These are phyloP conservation scores for Xanthostigma xanthostigma DNA, from an alignment of 2,888 invertebrate genomes.

Conservation along the genomic window DNA sequence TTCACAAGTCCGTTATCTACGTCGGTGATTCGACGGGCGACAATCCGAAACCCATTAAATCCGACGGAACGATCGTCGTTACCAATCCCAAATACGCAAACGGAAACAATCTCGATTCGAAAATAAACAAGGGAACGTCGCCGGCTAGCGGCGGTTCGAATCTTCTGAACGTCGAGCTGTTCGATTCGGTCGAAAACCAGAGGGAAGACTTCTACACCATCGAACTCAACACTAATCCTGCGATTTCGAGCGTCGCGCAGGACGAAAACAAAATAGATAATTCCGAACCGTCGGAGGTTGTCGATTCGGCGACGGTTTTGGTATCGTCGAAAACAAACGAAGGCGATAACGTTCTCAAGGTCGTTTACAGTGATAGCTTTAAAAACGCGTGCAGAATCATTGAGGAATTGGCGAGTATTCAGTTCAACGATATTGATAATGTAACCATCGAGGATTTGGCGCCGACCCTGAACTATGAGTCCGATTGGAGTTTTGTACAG, in stretches of 20 bases:
- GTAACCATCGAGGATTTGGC: slow-evolving; percentile 17
- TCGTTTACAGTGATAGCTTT: slow-evolving; percentile 26
- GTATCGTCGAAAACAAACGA: slow-evolving; percentile 19
- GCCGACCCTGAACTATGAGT: slow-evolving; percentile 16
- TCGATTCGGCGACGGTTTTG: slow-evolving; percentile 23
- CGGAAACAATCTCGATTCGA: too few relatives aligned
- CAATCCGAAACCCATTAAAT: not conserved
- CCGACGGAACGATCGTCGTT: too few relatives aligned
- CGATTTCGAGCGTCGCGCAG: not conserved
- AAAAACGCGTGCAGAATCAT: slow-evolving; percentile 25
- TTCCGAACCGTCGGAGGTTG: slow-evolving; percentile 21
- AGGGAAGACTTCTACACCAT: slow-evolving; percentile 2
- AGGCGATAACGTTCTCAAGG: slow-evolving; percentile 23
- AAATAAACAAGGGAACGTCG: too few relatives aligned
- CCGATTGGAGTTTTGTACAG: slow-evolving; percentile 62
- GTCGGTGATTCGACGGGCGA: slow-evolving; percentile 15
- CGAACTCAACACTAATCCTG: slow-evolving; percentile 1
- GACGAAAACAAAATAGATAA: slow-evolving; percentile 8
- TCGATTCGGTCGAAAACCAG: not conserved
- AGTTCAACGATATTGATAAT: not conserved
- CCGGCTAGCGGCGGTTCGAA: too few relatives aligned
- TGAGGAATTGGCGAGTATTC: slow-evolving; percentile 16
- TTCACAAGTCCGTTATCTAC: slow-evolving; percentile 27
- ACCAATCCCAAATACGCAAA: too few relatives aligned
- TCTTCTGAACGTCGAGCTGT: too few relatives aligned